Percentiles rank a stretch among this genome's conserved stretches.
phyloP scores from a whole-genome alignment of 2,888 invertebrate species.

The Tenthredo mesomela region DNA sequence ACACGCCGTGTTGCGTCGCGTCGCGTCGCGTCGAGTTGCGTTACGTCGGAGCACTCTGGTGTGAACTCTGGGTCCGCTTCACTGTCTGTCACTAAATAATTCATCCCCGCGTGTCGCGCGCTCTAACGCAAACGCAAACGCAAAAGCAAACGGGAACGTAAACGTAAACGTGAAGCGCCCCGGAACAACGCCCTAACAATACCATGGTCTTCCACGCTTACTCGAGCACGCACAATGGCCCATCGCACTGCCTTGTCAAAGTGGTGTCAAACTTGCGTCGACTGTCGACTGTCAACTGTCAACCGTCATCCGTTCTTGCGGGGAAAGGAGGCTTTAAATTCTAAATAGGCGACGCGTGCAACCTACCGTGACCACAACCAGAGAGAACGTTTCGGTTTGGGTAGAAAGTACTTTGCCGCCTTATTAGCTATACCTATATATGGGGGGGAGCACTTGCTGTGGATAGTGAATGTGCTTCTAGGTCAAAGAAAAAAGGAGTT shows the following conservation, averaged over 20 bases:
- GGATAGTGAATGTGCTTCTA: background rate
- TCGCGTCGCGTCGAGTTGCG: slow-evolving; percentile 36
- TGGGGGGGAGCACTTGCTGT: background rate
- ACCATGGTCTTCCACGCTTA: slow-evolving; percentile 66
- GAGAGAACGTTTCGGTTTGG: slow-evolving; percentile 12
- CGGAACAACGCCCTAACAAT: slow-evolving; percentile 49
- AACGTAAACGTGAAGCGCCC: slow-evolving; percentile 57
- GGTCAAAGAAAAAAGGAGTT: background rate
- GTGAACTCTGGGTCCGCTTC: slow-evolving; percentile 43
- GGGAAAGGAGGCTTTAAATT: background rate
- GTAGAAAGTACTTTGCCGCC: background rate
- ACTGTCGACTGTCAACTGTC: slow-evolving; percentile 43
- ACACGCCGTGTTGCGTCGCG: background rate
- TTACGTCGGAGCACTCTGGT: slow-evolving; percentile 49
- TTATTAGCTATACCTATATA: background rate
- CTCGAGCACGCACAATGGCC: slow-evolving; percentile 72
- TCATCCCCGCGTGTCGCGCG: slow-evolving; percentile 64
- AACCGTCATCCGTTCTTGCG: slow-evolving; percentile 28
- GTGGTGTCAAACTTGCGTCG: slow-evolving; percentile 57
- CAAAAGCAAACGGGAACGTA: slow-evolving; percentile 62
- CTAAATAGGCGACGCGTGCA: slow-evolving; percentile 19
- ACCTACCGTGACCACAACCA: slow-evolving; percentile 21
- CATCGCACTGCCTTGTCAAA: slow-evolving; percentile 72
- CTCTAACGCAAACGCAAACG: slow-evolving; percentile 48
- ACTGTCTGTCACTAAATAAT: slow-evolving; percentile 66